Percentiles rank a stretch among this genome's conserved stretches.
phyloP scores from a whole-genome alignment of 1,140 invertebrate genomes.

The Drosophila leontia region DNA sequence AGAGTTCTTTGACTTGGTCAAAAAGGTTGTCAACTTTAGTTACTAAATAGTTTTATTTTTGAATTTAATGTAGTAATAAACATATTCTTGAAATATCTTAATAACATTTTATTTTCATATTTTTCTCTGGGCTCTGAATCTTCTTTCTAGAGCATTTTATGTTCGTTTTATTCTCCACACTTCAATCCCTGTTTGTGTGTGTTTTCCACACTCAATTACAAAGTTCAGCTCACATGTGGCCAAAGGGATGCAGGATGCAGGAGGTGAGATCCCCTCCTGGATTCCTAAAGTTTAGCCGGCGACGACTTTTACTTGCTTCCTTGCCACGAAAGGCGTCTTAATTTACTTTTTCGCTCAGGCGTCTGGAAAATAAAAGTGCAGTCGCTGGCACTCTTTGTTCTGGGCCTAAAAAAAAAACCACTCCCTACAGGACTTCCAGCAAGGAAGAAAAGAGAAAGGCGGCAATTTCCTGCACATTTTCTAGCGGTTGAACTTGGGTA shows the following conservation, averaged over 20 bases:
- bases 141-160: constrained; percentile 13
- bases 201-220: constrained; percentile 61
- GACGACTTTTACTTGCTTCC: constrained; percentile 69
- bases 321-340: constrained; percentile 62
- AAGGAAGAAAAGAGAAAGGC: constrained; percentile 1
- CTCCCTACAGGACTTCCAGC: constrained; percentile 8
- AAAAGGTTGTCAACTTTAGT: neutral
- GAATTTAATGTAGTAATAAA: no score
- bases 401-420: constrained; percentile 64
- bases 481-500: constrained; percentile 74
- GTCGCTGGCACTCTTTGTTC: constrained; percentile 39
- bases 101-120: no score
- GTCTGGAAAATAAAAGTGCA: constrained; percentile 73
- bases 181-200: constrained; percentile 7
- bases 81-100: accelerated
- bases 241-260: constrained; percentile 18
- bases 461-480: constrained; percentile 74
- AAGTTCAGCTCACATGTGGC: constrained; percentile 53
- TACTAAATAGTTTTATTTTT: neutral
- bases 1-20: constrained; percentile 8
- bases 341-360: constrained; percentile 79
- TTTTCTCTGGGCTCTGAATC: no score
- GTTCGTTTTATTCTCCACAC: neutral
- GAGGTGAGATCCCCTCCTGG: constrained; percentile 21
- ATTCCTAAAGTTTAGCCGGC: constrained; percentile 52